These are phyloP conservation scores for Micropoecilia bifurca DNA, from an alignment of 2,797 vertebrate species.

Conservation along the genomic window DNA sequence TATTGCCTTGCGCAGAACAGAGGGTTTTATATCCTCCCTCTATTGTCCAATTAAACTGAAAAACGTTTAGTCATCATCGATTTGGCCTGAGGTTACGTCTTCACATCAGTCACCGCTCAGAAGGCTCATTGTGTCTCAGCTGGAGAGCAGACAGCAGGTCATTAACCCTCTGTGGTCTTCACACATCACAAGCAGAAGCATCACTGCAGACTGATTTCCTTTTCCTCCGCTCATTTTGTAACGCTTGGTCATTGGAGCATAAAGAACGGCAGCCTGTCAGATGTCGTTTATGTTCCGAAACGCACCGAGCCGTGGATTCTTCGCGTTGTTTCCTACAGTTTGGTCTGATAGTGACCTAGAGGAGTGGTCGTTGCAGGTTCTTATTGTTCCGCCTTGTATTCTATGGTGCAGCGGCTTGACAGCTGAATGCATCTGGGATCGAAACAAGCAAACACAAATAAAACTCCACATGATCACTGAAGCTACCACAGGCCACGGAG, in stretches of 20 bases:
- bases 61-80: slow-evolving; percentile 15
- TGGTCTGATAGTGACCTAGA: slow-evolving; percentile 6
- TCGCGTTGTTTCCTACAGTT: slow-evolving; percentile 18
- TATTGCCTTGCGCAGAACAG: neutral
- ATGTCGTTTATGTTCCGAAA: slow-evolving; percentile 41
- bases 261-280: slow-evolving; percentile 48
- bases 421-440: neutral
- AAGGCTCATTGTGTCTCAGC: slow-evolving; percentile 5
- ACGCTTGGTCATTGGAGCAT: slow-evolving; percentile 28
- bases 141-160: slow-evolving; percentile 1
- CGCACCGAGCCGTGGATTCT: slow-evolving; percentile 20
- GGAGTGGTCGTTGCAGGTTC: neutral
- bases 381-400: slow-evolving; percentile 6
- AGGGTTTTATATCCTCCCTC: neutral
- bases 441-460: neutral
- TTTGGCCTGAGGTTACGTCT: slow-evolving; percentile 5
- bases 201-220: slow-evolving; percentile 25
- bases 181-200: slow-evolving; percentile 17
- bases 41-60: slow-evolving; percentile 8
- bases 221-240: slow-evolving; percentile 26
- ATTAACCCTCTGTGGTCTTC: slow-evolving; percentile 15
- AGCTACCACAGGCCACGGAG: neutral
- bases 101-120: slow-evolving; percentile 2
- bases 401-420: neutral
- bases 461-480: neutral